These are phyloP conservation scores for Lasius platythorax DNA, from an alignment of 2,888 invertebrate species.

Conservation along the genomic window DNA sequence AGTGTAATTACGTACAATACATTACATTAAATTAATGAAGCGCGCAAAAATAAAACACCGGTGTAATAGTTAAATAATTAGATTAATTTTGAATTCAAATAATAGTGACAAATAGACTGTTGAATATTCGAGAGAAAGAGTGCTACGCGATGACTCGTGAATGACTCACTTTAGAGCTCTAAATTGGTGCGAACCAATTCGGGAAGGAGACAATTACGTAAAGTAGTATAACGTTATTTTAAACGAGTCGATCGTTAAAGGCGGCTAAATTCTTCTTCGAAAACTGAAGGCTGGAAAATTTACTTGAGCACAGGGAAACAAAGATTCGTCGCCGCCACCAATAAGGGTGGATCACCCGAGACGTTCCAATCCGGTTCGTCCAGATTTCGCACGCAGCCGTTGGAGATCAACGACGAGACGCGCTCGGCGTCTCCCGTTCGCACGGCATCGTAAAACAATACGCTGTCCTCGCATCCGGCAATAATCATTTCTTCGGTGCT, in stretches of 20 bases:
- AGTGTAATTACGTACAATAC: no score
- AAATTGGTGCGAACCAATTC: not conserved
- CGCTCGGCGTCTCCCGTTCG: slow-evolving; percentile 77
- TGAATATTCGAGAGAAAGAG: not conserved
- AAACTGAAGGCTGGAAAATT: slow-evolving; percentile 32
- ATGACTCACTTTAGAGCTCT: not conserved
- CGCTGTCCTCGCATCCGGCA: slow-evolving; percentile 52
- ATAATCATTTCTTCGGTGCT: slow-evolving; percentile 1
- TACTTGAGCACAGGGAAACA: slow-evolving; percentile 81
- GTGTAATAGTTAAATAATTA: no score
- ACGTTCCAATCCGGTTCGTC: slow-evolving; percentile 84
- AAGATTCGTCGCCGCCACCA: slow-evolving; percentile 82
- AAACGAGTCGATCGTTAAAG: not conserved
- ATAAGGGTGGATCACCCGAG: slow-evolving; percentile 83
- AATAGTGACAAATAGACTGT: not conserved
- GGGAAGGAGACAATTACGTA: not conserved
- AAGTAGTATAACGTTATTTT: not conserved
- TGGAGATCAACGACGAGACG: slow-evolving; percentile 75
- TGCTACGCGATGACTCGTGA: not conserved
- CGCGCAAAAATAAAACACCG: no score
- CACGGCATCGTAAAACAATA: slow-evolving; percentile 78
- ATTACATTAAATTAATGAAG: no score
- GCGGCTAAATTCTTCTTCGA: not conserved
- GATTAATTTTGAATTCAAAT: no score
- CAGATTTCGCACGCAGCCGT: slow-evolving; percentile 77